These are phyloP conservation scores for Oxyscelio sp. DNA, from an alignment of 2,888 invertebrate genomes.

Conservation along the genomic window DNA sequence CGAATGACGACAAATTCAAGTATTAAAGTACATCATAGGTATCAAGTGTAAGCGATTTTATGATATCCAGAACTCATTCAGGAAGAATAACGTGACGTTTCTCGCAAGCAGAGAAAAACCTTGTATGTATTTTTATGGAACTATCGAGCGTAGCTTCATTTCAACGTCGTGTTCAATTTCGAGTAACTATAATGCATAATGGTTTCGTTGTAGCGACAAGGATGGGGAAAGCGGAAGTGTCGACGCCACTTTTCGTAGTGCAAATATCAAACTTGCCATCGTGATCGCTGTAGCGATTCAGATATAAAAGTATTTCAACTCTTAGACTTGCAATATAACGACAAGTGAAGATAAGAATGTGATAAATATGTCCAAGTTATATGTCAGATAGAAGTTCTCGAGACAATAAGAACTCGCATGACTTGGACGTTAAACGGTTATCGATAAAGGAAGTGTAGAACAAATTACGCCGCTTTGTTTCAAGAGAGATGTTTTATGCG, in stretches of 20 bases:
- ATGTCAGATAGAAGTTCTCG: conserved; percentile 34
- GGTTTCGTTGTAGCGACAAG: conserved; percentile 51
- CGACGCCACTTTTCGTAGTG: conserved; percentile 52
- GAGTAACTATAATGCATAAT: conserved; percentile 64
- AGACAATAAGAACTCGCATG: conserved; percentile 22
- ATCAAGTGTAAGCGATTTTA: conserved; percentile 58
- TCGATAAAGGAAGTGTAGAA: conserved; percentile 23
- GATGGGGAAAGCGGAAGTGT: conserved; percentile 46
- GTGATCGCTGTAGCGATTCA: conserved; percentile 38
- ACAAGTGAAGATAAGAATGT: conserved; percentile 47
- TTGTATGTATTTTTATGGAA: conserved; percentile 62
- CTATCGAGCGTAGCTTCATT: conserved; percentile 56
- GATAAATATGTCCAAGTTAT: conserved; percentile 48
- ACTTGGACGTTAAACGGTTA: conserved; percentile 13
- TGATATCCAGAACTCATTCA: conserved; percentile 58
- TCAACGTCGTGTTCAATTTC: conserved; percentile 65
- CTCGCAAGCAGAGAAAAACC: conserved; percentile 35
- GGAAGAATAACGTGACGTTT: conserved; percentile 66
- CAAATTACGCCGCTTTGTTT: conserved; percentile 13
- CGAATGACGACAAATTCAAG: conserved; percentile 64
- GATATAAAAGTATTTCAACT: conserved; percentile 51
- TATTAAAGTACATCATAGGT: conserved; percentile 55
- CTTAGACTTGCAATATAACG: conserved; percentile 37
- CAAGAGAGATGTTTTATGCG: background rate
- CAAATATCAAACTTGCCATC: conserved; percentile 53